Base-by-base conservation (phyloP, 2,113 vertebrate genomes). In the Fukomys damarensis region DNA sequence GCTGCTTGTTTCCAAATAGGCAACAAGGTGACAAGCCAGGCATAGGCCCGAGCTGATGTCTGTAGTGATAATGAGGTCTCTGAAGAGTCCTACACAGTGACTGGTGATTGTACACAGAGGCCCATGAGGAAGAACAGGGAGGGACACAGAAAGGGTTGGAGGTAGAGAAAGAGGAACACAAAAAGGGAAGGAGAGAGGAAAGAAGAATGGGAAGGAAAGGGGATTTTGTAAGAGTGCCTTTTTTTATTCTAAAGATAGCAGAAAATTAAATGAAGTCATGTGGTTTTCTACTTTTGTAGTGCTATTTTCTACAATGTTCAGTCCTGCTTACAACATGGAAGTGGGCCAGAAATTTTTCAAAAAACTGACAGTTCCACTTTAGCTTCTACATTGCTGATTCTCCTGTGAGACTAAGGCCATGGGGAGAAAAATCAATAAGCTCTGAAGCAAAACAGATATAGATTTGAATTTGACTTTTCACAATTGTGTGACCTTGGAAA, bases 111-210 rank as follows among this genome's bases (percentile, higher is more conserved):
- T 24, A 43, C 20, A 16, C 22, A 24, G 74, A 83, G 24, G 24
- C 4, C 22, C 10, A 59, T 63, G 32, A 81, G 77, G 24, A 81
- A 74, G 6, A 83, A 35, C 58, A 65, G 22, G 17, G 38, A 30
- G 0, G 2, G 30, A 5, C 4, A 2, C 12, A 7, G 3, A n/a
- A 26, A 35, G 4, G n/a, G 19, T 14, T 3, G 16, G 17, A 58
- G 68, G 49, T 46, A 20, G 61, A 68, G 49, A 35, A 17, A 46
- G 35, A 54, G 8, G 30, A 66, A 19, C 14, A 30, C 14, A 8
- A 3, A 19, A 68, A 38, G 9, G 52, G 35, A 43, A 13, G 58
- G 49, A 88, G 24, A 81, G 19, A 66, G 7, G 28, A 38, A 79
- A 49, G 26, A 58, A 95, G 26, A n/a, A 12, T 28, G 17, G 46